Evolutionary conservation across 2,113 vertebrate genomes (phyloP).

Genomic region (Regulus satrapa): DNA sequence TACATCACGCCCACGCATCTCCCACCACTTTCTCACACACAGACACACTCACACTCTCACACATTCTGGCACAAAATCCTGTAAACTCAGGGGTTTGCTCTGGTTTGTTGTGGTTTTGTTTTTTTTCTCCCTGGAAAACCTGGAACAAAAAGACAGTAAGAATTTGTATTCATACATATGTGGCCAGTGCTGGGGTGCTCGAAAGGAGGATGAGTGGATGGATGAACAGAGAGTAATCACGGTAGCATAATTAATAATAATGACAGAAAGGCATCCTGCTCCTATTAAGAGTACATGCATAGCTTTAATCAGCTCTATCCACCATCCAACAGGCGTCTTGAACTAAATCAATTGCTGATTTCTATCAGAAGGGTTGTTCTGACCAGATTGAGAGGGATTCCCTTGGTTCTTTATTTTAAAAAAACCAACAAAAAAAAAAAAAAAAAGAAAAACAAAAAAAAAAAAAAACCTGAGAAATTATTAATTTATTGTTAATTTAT

Average conservation of each 20-base stretch:
- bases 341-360: not conserved
- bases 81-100: not conserved
- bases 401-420: not conserved
- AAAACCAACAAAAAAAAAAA: no score
- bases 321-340: not conserved
- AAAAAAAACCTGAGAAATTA: no score
- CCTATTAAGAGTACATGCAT: slow-evolving; percentile 22
- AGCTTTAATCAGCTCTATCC: slow-evolving; percentile 33
- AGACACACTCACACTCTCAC: not conserved
- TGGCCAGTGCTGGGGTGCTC: not conserved
- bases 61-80: not conserved
- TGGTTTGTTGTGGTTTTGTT: not conserved
- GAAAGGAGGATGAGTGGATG: not conserved
- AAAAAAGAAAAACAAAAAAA: no score
- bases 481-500: not conserved
- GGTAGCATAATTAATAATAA: slow-evolving; percentile 51
- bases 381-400: not conserved
- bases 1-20: not conserved
- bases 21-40: not conserved
- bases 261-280: slow-evolving; percentile 24
- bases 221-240: slow-evolving; percentile 40
- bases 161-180: not conserved
- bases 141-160: not conserved
- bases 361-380: not conserved
- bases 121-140: not conserved